Evolutionary conservation across 2,888 invertebrate species (phyloP).

Genomic region (Rhingia campestris): DNA sequence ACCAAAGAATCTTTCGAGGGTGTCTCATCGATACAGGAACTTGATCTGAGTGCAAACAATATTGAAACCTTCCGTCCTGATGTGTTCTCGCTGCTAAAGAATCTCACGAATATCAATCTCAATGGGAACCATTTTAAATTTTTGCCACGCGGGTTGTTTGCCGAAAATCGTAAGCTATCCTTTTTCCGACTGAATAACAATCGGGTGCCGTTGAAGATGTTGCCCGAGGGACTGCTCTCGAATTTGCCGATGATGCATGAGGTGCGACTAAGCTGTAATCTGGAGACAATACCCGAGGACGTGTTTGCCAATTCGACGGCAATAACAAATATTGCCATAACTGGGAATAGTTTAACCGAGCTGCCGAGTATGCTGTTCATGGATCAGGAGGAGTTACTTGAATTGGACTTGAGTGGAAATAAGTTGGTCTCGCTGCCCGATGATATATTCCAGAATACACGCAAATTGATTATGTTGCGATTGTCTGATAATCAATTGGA

Average conservation of each 20-base stretch:
- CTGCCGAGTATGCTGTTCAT: constrained; percentile 86
- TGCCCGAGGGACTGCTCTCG: constrained; percentile 86
- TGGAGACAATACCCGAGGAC: constrained; percentile 85
- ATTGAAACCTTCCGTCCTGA: constrained; percentile 85
- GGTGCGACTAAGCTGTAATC: constrained; percentile 85
- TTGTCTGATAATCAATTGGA: constrained; percentile 87
- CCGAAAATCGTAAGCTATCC: constrained; percentile 84
- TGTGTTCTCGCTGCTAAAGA: constrained; percentile 86
- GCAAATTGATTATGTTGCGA: constrained; percentile 85
- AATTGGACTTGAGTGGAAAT: constrained; percentile 88
- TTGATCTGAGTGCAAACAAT: constrained; percentile 88
- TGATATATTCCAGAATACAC: constrained; percentile 84
- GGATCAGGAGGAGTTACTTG: constrained; percentile 85
- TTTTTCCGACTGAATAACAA: constrained; percentile 85
- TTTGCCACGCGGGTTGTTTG: constrained; percentile 86
- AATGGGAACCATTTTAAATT: constrained; percentile 87
- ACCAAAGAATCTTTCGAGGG: constrained; percentile 86
- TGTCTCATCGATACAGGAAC: constrained; percentile 85
- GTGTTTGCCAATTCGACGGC: constrained; percentile 85
- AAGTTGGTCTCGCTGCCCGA: constrained; percentile 85
- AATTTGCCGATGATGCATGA: constrained; percentile 85
- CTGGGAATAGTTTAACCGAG: constrained; percentile 84
- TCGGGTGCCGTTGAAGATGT: constrained; percentile 84
- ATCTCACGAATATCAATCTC: constrained; percentile 86
- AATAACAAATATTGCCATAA: constrained; percentile 86